Conservation (phyloP, 2,113 vertebrate genomes). For the Potamarius usumacintae region DNA sequence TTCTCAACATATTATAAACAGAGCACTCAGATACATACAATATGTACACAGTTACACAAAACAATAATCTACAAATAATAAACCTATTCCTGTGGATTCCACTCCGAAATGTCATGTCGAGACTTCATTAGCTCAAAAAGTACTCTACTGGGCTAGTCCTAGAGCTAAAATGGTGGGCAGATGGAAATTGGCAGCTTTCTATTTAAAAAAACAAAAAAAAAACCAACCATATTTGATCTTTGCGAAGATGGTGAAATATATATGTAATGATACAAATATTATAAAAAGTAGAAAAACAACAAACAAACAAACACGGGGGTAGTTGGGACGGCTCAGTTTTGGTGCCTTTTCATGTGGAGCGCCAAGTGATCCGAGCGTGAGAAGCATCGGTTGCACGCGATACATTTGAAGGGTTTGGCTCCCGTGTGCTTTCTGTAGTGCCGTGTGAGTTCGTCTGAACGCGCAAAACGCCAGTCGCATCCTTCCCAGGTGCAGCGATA, state of each 20-base stretch:
- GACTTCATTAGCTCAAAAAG: background rate
- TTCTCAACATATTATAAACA: constrained; percentile 52
- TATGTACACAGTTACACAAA: constrained; percentile 47
- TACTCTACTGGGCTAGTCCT: background rate
- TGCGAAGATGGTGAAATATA: constrained; percentile 29
- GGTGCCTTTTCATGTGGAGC: constrained; percentile 78
- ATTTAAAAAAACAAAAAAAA: background rate
- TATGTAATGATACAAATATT: constrained; percentile 28
- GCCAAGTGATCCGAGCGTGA: constrained; percentile 81
- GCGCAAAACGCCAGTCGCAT: constrained; percentile 80
- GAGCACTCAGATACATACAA: constrained; percentile 35
- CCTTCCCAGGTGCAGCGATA: constrained; percentile 76
- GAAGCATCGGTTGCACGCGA: constrained; percentile 78
- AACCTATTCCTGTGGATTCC: constrained; percentile 8
- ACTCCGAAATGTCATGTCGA: constrained; percentile 5
- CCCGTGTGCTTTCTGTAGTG: constrained; percentile 82
- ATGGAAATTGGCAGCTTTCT: constrained; percentile 36
- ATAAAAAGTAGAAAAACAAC: constrained; percentile 7
- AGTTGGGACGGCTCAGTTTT: constrained; percentile 40
- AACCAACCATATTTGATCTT: constrained; percentile 44
- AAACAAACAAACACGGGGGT: background rate
- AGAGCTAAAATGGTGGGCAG: constrained; percentile 21
- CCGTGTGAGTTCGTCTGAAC: constrained; percentile 79
- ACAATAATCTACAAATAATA: background rate
- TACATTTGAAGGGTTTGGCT: constrained; percentile 78